Percentiles rank a stretch among this genome's conserved stretches.
Conservation (phyloP, 2,113 vertebrate genomes). For the Triplophysa tibetana region DNA sequence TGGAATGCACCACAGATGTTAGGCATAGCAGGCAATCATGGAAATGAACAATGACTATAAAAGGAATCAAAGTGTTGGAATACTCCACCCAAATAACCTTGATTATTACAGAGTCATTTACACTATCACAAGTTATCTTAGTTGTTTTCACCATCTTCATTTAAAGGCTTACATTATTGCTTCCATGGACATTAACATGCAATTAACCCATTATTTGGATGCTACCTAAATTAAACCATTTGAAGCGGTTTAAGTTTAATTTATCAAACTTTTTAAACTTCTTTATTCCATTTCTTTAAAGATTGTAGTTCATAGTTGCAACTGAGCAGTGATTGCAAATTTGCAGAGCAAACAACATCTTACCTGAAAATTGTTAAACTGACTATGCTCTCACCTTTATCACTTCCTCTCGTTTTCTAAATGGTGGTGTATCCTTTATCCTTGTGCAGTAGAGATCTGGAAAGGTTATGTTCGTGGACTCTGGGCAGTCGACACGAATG, state of each 20-base stretch:
- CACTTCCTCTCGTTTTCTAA: constrained; percentile 1
- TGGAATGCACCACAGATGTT: constrained; percentile 65
- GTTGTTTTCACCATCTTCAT: not conserved
- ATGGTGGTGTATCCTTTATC: not conserved
- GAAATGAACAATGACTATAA: constrained; percentile 34
- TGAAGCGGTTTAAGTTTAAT: not conserved
- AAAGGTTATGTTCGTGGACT: constrained; percentile 67
- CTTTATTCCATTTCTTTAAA: not conserved
- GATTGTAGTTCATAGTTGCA: not conserved
- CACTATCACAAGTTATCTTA: no score
- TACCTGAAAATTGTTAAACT: not conserved
- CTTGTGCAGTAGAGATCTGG: constrained; percentile 17
- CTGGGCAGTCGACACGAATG: constrained; percentile 77
- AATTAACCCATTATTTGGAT: not conserved
- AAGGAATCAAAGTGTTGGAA: not conserved
- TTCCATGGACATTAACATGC: not conserved
- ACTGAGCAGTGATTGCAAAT: constrained; percentile 3
- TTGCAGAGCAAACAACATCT: constrained; percentile 10
- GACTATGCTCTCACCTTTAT: constrained; percentile 21
- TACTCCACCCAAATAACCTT: not conserved
- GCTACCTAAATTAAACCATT: not conserved
- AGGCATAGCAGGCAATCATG: constrained; percentile 34
- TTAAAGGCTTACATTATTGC: not conserved
- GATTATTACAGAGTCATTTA: not conserved
- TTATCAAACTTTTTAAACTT: not conserved